phyloP scores from a whole-genome alignment of 2,113 vertebrate species.

The Tachysurus vachellii region DNA sequence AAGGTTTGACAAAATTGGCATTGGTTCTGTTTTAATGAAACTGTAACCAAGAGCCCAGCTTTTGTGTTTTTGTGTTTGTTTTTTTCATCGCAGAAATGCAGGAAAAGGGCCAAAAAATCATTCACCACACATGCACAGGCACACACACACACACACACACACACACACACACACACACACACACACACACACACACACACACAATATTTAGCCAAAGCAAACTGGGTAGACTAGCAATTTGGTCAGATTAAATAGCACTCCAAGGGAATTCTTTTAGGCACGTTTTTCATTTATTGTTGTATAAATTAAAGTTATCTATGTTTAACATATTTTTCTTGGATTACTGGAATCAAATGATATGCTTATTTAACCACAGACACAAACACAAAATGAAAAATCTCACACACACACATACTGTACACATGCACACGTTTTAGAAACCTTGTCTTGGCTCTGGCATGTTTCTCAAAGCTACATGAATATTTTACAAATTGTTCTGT shows the following conservation, averaged over 20 bases:
- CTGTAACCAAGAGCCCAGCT: conserved; percentile 57
- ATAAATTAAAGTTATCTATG: conserved; percentile 39
- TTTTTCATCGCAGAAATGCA: conserved; percentile 57
- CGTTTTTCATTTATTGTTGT: conserved; percentile 53
- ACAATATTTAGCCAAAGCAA: conserved; percentile 62
- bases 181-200: conserved; percentile 28
- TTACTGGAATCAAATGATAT: conserved; percentile 53
- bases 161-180: conserved; percentile 21
- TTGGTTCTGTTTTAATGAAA: conserved; percentile 56
- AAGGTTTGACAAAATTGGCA: conserved; percentile 51
- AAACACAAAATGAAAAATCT: conserved; percentile 36
- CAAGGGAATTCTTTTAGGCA: conserved; percentile 46
- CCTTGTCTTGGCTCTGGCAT: not conserved
- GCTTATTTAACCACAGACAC: conserved; percentile 38
- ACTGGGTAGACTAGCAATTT: conserved; percentile 65
- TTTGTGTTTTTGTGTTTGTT: too few species aligned
- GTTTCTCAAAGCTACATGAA: not conserved
- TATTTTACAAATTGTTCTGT: not conserved
- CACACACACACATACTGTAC: conserved; percentile 23
- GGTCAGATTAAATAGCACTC: conserved; percentile 59
- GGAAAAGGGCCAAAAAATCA: conserved; percentile 52
- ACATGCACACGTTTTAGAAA: conserved; percentile 19
- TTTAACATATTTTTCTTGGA: conserved; percentile 52
- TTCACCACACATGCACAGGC: conserved; percentile 54
- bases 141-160: conserved; percentile 19